phyloP scores from a whole-genome alignment of 2,888 invertebrate genomes.

The Steinernema hermaphroditum region DNA sequence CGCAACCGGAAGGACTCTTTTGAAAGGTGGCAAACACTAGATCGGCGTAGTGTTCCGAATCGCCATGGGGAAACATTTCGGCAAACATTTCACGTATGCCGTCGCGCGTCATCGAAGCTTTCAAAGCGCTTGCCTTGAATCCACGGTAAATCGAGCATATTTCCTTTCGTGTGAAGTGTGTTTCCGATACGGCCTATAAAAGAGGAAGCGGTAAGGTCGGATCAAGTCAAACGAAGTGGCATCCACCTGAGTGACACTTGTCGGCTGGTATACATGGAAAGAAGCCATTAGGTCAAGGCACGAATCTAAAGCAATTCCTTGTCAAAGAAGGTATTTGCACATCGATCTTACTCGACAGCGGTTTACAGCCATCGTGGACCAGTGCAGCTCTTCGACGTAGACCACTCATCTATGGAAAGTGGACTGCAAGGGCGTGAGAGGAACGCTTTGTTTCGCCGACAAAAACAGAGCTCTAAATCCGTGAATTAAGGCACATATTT shows the following conservation, averaged over 20 bases:
- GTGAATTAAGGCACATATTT: no score
- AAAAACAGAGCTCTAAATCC: no score
- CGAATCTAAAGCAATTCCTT: background rate
- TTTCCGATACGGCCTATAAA: slow-evolving; percentile 58
- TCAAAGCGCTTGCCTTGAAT: slow-evolving; percentile 61
- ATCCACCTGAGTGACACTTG: slow-evolving; percentile 16
- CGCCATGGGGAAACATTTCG: slow-evolving; percentile 60
- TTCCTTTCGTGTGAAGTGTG: slow-evolving; percentile 60
- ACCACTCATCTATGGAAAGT: background rate
- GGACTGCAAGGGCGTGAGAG: no score
- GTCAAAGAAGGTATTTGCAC: background rate
- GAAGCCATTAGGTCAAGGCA: background rate
- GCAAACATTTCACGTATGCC: slow-evolving; percentile 59
- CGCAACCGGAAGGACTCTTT: slow-evolving; percentile 58
- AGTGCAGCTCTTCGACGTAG: slow-evolving; percentile 16
- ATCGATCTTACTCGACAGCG: background rate
- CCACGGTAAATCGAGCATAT: slow-evolving; percentile 59
- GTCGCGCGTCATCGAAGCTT: slow-evolving; percentile 57
- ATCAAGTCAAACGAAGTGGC: background rate
- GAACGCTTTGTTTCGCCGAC: no score
- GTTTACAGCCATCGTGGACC: slow-evolving; percentile 22
- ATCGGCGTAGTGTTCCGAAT: slow-evolving; percentile 61
- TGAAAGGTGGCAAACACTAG: slow-evolving; percentile 62
- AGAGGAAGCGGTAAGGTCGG: background rate
- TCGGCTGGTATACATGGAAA: background rate